Conservation (phyloP, 2,797 vertebrate species). For the Rhincodon typus region DNA sequence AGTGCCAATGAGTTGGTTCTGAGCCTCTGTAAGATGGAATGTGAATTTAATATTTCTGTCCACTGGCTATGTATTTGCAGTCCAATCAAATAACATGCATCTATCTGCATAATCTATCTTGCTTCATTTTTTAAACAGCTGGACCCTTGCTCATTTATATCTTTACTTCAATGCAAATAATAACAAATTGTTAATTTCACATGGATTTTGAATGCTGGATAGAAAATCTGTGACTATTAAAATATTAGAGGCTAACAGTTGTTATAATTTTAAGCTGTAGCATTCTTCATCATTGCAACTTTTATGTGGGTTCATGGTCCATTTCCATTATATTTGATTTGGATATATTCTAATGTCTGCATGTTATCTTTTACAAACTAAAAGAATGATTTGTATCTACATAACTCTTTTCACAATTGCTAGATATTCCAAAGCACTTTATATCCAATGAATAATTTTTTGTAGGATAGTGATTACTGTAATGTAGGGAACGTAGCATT, state of each 20-base stretch:
- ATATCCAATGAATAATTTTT: too few species aligned
- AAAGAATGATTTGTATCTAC: too few species aligned
- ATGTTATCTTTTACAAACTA: background rate
- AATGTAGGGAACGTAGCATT: too few species aligned
- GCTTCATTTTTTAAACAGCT: background rate
- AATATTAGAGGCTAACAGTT: background rate
- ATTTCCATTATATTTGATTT: background rate
- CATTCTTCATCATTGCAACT: background rate
- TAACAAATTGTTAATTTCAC: background rate
- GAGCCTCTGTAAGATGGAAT: background rate
- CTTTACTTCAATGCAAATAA: background rate
- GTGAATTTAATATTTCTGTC: background rate
- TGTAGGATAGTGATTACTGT: too few species aligned
- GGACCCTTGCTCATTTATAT: background rate
- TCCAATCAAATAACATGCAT: background rate
- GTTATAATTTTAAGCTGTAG: background rate
- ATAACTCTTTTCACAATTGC: too few species aligned
- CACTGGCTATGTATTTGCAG: background rate
- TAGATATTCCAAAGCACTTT: too few species aligned
- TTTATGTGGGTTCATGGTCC: background rate
- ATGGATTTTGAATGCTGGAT: background rate
- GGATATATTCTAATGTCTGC: background rate
- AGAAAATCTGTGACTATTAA: background rate
- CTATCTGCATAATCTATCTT: background rate
- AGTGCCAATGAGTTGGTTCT: too few species aligned